Evolutionary conservation across 2,113 vertebrate species (phyloP), one percentile per base, ranked within the genome.

Genomic region (Fulmarus glacialis): DNA sequence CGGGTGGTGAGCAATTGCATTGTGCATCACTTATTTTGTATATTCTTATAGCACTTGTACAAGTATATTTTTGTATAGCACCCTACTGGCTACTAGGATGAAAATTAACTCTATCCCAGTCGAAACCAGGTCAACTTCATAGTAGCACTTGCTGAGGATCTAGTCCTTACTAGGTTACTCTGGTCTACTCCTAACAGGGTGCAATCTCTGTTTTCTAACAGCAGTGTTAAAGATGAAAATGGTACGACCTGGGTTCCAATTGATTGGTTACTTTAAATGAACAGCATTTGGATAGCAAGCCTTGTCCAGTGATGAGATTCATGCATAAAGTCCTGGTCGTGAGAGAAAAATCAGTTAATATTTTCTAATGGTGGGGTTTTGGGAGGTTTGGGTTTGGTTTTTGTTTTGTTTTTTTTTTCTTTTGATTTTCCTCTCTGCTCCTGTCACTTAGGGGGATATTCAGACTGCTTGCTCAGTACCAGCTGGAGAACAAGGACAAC

Each of bases 401-500:
- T 13, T 40, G 15, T 15, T 29, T 14, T 2, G 23, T 26, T 18
- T 55, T 9, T 62, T 22, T 84, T 64, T 71, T 36, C 52, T 89
- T 70, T 36, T 80, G 14, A 43, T 92, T 93, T 92, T 87, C 34
- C 36, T 47, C 55, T 70, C 48, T 73, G 12, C 4, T 42, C 14
- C 14, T 87, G 72, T 81, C 36, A 18, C 40, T 53, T 86, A 99
- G 99, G 93, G 99, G 99, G 22, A 99, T 99, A 98, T 99, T 99
- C 97, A 98, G 98, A 94, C 97, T 99, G 73, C 98, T 99, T 95
- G 99, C 99, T 80, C 98, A 98, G 96, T 99, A 99, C 95, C 99
- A 99, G 96, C 97, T 99, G 97, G 99, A 99, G 86, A 99, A 99
- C 98, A 99, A 99, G 97, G 99, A 99, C 94, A 99, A 99, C 91